Base-by-base conservation (phyloP, 2,113 vertebrate species). In the Riparia riparia region DNA sequence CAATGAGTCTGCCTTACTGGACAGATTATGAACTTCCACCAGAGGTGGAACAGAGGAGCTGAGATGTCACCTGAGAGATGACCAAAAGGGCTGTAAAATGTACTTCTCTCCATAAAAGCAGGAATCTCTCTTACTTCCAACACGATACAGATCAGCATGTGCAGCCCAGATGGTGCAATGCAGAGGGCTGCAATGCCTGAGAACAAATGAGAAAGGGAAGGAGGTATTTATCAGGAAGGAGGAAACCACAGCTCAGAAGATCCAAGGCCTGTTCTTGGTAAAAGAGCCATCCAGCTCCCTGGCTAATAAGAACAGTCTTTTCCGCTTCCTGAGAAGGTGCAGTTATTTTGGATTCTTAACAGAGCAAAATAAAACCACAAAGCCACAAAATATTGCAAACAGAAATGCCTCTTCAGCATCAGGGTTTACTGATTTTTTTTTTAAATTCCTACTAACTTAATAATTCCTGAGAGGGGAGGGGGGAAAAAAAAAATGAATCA, bases 241-340 rank as follows among this genome's bases (percentile, higher is more conserved):
- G 44, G 41, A 93, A 97, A 85, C 74, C 58, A 45, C 61, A 94
- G 66, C 54, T 31, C 39, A 53, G 42, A 41, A 92, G 63, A 90
- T 72, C 53, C 6, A 2, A 79, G 19, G 14, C 58, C 85, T 80
- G 24, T 8, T 85, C 66, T 85, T 42, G 26, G 37, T 65, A 16
- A 53, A 87, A 86, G 54, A 77, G 25, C 20, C 15, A 0, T 88
- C 29, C 37, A 42, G 1, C 22, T 68, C 31, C 6, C 58, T 53
- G 63, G 44, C 53, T 86, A 72, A 88, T 32, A 44, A 92, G 68
- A 96, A 71, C 12, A 69, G 49, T 51, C 42, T 82, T 96, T 34
- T 65, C 50, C 31, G 57, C 45, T 57, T 90, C 85, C 92, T 79
- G 57, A 56, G 63, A 86, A 94, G 88, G 66, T 80, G 66, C 21